Evolutionary conservation across 2,888 invertebrate genomes (phyloP).

Genomic region (Temnothorax rugatulus): DNA sequence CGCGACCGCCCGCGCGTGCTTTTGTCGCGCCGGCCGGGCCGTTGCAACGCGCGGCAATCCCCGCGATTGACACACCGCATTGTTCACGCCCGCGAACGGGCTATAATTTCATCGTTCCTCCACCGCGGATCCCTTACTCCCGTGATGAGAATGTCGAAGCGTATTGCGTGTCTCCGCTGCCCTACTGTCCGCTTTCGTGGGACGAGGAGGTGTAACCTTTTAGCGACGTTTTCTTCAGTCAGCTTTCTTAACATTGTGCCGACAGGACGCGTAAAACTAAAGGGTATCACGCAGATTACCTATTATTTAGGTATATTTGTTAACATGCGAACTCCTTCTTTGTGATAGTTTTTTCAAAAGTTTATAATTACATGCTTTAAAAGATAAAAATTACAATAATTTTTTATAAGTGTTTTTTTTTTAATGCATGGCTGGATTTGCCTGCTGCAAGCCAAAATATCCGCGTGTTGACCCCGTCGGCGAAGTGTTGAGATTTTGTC

Average conservation of each 20-base stretch:
- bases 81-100: constrained; percentile 43
- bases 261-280: not conserved
- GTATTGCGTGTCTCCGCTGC: constrained; percentile 5
- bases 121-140: constrained; percentile 13
- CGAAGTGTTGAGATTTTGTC: not conserved
- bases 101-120: constrained; percentile 52
- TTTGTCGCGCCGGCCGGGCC: constrained; percentile 26
- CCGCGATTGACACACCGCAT: constrained; percentile 51
- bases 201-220: not conserved
- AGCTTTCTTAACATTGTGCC: not conserved
- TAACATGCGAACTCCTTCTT: not conserved
- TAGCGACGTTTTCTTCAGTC: not conserved
- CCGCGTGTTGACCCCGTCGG: not conserved
- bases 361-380: not conserved
- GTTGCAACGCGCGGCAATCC: constrained; percentile 1
- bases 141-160: constrained; percentile 49
- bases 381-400: not conserved
- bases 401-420: not conserved
- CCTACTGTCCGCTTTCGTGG: constrained; percentile 36
- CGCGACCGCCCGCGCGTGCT: constrained; percentile 21
- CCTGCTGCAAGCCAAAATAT: not conserved
- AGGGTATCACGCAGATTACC: not conserved
- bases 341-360: not conserved
- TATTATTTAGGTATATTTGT: not conserved
- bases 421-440: not conserved